These are phyloP conservation scores for Drosophila quadrilineata DNA, from an alignment of 1,140 invertebrate genomes.

Conservation along the genomic window DNA sequence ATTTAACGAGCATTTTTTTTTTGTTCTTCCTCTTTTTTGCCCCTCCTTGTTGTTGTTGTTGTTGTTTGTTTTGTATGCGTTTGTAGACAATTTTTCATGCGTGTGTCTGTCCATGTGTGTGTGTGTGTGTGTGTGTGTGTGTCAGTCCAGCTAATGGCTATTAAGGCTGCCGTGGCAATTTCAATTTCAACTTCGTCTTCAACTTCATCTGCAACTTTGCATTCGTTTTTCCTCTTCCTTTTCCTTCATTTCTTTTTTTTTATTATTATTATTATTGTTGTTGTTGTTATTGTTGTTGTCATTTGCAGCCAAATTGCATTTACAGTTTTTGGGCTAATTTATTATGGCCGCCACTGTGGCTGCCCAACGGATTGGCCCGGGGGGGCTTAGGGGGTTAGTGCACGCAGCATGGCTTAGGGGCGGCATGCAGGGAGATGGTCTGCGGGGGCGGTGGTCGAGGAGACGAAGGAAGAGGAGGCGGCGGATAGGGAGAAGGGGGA, in stretches of 20 bases:
- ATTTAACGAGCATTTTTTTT: conserved; percentile 25
- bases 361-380: no score
- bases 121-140: conserved; percentile 18
- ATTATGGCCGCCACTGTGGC: conserved; percentile 42
- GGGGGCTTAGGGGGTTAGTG: no score
- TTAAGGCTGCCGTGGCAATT: conserved; percentile 46
- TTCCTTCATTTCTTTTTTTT: no score
- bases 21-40: conserved; percentile 4
- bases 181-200: background rate
- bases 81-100: conserved; percentile 66
- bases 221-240: conserved; percentile 19
- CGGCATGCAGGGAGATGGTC: no score
- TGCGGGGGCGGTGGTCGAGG: no score
- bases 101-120: background rate
- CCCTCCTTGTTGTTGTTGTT: conserved; percentile 12
- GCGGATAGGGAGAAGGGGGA: background rate
- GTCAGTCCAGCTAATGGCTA: conserved; percentile 70
- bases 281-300: no score
- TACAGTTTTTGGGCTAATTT: conserved; percentile 72
- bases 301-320: conserved; percentile 50
- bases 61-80: conserved; percentile 42
- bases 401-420: no score
- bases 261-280: no score
- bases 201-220: background rate
- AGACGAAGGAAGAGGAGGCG: background rate